These are phyloP conservation scores for Druon quercuslanigerum DNA, from an alignment of 1,140 invertebrate species.

Conservation along the genomic window DNA sequence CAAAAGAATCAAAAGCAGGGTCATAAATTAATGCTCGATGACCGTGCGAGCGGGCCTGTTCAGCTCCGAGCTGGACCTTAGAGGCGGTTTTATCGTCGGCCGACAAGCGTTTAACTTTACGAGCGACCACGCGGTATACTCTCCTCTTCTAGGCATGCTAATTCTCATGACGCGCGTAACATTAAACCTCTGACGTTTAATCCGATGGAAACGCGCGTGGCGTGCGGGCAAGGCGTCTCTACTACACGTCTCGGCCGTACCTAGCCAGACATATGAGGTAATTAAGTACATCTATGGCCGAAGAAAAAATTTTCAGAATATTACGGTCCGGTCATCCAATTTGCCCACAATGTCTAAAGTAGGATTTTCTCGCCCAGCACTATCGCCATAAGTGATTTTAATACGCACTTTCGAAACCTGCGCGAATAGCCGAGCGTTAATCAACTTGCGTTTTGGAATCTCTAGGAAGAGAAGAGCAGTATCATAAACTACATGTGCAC, in stretches of 20 bases:
- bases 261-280: slow-evolving; percentile 12
- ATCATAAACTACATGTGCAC: not conserved
- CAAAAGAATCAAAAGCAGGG: slow-evolving; percentile 60
- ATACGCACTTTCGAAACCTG: slow-evolving; percentile 1
- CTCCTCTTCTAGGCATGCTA: slow-evolving; percentile 60
- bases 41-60: slow-evolving; percentile 59
- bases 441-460: not conserved
- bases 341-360: not conserved
- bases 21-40: slow-evolving; percentile 72
- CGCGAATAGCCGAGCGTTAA: not conserved
- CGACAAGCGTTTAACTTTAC: slow-evolving; percentile 74
- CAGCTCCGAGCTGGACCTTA: slow-evolving; percentile 53
- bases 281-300: not conserved
- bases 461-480: no score
- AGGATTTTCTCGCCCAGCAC: not conserved
- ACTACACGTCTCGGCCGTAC: slow-evolving; percentile 43
- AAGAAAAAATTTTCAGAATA: not conserved
- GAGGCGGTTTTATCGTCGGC: slow-evolving; percentile 69
- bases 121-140: slow-evolving; percentile 64
- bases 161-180: slow-evolving; percentile 67
- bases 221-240: slow-evolving; percentile 45
- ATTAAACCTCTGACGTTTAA: slow-evolving; percentile 65
- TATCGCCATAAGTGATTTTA: slow-evolving; percentile 12
- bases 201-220: slow-evolving; percentile 56
- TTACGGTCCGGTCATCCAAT: not conserved